These are phyloP conservation scores for Aphelinus atriplicis DNA, from an alignment of 1,140 invertebrate species.

Conservation along the genomic window DNA sequence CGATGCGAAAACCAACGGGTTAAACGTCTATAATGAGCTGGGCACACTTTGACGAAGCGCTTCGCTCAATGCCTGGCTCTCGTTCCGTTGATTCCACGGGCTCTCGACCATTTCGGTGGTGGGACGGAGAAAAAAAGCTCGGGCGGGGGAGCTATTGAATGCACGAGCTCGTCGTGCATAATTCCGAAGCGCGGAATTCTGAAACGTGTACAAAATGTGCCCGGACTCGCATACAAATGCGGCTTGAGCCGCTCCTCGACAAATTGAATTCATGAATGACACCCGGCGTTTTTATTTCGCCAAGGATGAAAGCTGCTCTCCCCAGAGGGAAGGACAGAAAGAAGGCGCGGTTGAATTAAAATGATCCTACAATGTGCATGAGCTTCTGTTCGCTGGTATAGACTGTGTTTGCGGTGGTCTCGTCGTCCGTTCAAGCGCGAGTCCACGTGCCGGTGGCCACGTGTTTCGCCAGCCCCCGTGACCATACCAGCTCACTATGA, in stretches of 20 bases:
- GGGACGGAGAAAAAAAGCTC: too few species aligned
- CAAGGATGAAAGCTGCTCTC: conserved; percentile 27
- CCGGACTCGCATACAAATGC: background rate
- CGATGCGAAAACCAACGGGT: conserved; percentile 18
- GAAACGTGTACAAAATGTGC: background rate
- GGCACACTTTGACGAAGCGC: too few species aligned
- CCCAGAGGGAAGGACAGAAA: conserved; percentile 19
- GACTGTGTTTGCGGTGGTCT: conserved; percentile 42
- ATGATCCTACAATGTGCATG: conserved; percentile 44
- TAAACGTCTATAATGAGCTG: too few species aligned
- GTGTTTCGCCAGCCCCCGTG: too few species aligned
- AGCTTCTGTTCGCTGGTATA: conserved; percentile 7
- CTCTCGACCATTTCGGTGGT: too few species aligned
- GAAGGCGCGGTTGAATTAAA: conserved; percentile 43
- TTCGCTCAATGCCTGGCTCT: too few species aligned
- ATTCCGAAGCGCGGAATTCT: background rate
- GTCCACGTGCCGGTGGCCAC: too few species aligned
- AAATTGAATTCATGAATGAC: conserved; percentile 45
- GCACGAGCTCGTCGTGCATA: too few species aligned
- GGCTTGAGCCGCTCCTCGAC: conserved; percentile 8
- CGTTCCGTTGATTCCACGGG: too few species aligned
- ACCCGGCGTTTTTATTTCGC: conserved; percentile 36
- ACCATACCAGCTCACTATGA: background rate
- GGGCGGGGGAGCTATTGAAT: too few species aligned
- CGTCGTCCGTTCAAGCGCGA: background rate